Percentiles rank a stretch among this genome's conserved stretches.
Conservation (phyloP, 2,113 vertebrate genomes). For the Tympanuchus pallidicinctus region DNA sequence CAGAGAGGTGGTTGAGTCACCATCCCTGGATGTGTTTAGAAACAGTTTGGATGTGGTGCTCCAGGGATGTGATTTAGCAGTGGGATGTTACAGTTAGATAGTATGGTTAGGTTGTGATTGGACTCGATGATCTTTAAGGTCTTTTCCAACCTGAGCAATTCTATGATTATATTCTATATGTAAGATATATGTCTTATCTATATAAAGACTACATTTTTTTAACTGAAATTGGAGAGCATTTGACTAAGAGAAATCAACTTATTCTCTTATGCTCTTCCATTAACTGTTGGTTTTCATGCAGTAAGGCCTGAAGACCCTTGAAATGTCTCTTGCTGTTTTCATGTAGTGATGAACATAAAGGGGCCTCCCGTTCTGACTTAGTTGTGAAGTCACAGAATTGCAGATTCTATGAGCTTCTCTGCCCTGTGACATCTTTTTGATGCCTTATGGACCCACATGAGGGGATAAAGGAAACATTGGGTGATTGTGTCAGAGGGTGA, state of each 20-base stretch:
- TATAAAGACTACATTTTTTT: not conserved
- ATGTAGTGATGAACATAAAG: not conserved
- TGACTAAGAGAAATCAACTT: not conserved
- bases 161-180: too few relatives aligned
- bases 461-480: not conserved
- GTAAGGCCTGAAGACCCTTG: too few relatives aligned
- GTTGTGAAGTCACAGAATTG: too few relatives aligned
- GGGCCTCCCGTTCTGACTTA: not conserved
- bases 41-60: too few relatives aligned
- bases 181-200: not conserved
- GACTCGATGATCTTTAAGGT: too few relatives aligned
- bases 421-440: not conserved
- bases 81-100: too few relatives aligned
- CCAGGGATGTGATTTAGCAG: too few relatives aligned
- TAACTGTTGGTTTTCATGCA: not conserved
- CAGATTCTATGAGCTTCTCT: not conserved
- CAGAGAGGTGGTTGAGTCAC: too few relatives aligned
- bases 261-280: not conserved
- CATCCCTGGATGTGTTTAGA: too few relatives aligned
- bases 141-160: too few relatives aligned
- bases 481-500: too few relatives aligned
- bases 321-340: not conserved
- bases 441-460: not conserved
- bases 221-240: not conserved
- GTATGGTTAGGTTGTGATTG: too few relatives aligned